Base-by-base conservation (phyloP, 2,113 vertebrate species). In the Talpa occidentalis region DNA sequence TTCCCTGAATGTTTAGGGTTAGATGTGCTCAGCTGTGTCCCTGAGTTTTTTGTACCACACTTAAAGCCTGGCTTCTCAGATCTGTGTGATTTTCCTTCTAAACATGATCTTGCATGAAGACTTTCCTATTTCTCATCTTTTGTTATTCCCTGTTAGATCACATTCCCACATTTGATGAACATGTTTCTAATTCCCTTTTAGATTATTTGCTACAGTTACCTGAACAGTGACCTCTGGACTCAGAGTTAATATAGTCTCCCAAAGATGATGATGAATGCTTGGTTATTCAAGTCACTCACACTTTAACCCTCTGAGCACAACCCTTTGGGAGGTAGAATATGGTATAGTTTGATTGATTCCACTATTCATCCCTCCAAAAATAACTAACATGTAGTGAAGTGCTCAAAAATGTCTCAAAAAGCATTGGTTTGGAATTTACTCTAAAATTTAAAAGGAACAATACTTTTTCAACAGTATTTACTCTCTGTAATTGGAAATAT, bases 381-480 rank as follows among this genome's bases (percentile, higher is more conserved):
- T 78, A 66, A 66, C 2, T 64, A 88, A 73, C 19, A 28, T 74
- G 15, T 10, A 76, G 47, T 77, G n/a, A 60, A 73, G 47, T 80
- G 69, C 32, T 87, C 67, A 95, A 82, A 88, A 47, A 6, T 67
- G 8, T 60, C 40, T 95, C 49, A 86, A 73, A 82, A 47, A 83
- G 73, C 80, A 12, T 94, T 78, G 49, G 10, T 80, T 80, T 88
- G 81, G 30, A 69, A 87, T 87, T 24, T 79, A 64, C 22, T 40
- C 26, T 94, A 74, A 76, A 89, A 85, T 87, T 86, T 44, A 30
- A 84, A 72, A 87, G 93, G 24, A 56, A 37, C 24, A 49, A 32
- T 37, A 47, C 44, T 69, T 52, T 59, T 60, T 4, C 69, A 94
- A 56, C 19, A 69, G 17, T 69, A 28, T 90, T 80, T 28, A 84